Evolutionary conservation across 2,113 vertebrate genomes (phyloP).

Genomic region (Callocephalon fimbriatum): DNA sequence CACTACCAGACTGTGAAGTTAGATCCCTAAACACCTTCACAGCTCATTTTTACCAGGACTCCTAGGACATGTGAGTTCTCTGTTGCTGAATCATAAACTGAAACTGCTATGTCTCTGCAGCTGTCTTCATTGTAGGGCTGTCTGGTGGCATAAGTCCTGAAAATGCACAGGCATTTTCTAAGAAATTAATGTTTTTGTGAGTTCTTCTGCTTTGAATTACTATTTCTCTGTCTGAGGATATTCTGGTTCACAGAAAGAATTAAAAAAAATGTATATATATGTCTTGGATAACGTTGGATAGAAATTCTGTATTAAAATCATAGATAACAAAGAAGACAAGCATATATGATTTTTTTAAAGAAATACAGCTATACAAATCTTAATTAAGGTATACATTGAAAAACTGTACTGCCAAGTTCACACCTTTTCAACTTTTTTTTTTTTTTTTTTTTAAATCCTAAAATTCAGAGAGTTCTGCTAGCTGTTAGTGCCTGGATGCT

Average conservation of each 20-base stretch:
- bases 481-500: not conserved
- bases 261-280: not conserved
- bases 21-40: not conserved
- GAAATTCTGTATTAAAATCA: not conserved
- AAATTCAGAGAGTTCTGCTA: not conserved
- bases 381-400: not conserved
- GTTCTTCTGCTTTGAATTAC: not conserved
- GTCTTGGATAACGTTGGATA: not conserved
- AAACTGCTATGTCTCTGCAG: not conserved
- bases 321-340: not conserved
- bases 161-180: not conserved
- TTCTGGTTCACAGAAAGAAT: not conserved
- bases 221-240: not conserved
- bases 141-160: not conserved
- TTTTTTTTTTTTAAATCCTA: not conserved
- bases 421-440: not conserved
- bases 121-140: not conserved
- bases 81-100: not conserved
- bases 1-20: not conserved
- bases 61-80: not conserved
- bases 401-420: not conserved
- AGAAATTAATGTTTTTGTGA: not conserved
- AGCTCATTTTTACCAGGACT: not conserved
- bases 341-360: rapidly evolving
- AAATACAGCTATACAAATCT: not conserved